Evolutionary conservation across 2,888 invertebrate genomes (phyloP).

Genomic region (Tanypteryx hageni): DNA sequence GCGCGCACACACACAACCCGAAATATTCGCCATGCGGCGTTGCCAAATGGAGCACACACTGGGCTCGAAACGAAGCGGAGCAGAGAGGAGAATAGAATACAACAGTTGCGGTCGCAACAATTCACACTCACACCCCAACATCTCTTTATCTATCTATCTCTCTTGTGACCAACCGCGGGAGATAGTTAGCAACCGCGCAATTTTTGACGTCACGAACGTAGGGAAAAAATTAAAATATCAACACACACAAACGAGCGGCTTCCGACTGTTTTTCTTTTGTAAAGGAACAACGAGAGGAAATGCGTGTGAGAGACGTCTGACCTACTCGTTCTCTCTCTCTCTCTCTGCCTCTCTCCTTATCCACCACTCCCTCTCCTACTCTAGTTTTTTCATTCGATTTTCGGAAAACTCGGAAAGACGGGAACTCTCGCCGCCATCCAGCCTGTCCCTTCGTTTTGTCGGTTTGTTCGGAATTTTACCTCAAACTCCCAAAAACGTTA

Average conservation of each 20-base stretch:
- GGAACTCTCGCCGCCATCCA: not conserved
- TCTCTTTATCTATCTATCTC: not conserved
- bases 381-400: not conserved
- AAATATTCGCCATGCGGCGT: conserved; percentile 34
- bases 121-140: not conserved
- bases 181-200: conserved; percentile 17
- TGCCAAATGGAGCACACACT: conserved; percentile 25
- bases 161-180: not conserved
- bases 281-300: not conserved
- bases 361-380: not conserved
- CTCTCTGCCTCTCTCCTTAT: not conserved
- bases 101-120: not conserved
- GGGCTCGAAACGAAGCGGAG: not conserved
- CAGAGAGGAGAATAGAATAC: not conserved
- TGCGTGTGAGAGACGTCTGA: not conserved
- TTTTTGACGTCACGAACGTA: not conserved
- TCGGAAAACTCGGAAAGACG: not conserved
- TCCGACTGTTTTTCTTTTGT: not conserved
- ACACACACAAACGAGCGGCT: not conserved
- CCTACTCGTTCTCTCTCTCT: not conserved
- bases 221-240: not conserved
- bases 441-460: conserved; percentile 7
- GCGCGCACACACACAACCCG: not conserved
- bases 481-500: conserved; percentile 52
- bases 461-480: conserved; percentile 30